Percentiles rank a stretch among this genome's conserved stretches.
These are phyloP conservation scores for Bubo bubo DNA, from an alignment of 2,113 vertebrate species.

Conservation along the genomic window DNA sequence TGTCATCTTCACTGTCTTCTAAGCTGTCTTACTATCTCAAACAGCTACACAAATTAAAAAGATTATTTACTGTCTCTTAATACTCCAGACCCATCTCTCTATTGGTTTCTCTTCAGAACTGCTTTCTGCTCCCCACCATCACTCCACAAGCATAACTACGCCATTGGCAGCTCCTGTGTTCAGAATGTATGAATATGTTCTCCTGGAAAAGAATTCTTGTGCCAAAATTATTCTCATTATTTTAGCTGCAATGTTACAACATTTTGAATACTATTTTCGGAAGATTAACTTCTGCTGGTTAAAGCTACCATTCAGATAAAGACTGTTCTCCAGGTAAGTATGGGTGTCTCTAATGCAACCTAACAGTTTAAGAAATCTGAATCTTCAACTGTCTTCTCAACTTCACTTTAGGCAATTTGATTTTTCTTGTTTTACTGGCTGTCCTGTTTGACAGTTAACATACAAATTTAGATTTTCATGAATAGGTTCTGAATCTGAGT, in stretches of 20 bases:
- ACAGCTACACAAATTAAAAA: not conserved
- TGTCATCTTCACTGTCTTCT: not conserved
- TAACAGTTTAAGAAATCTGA: not conserved
- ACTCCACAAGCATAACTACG: not conserved
- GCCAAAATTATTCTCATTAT: not conserved
- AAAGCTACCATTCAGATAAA: not conserved
- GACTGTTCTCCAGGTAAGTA: not conserved
- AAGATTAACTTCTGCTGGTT: not conserved
- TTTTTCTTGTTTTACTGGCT: not conserved
- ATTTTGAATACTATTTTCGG: not conserved
- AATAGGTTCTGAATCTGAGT: not conserved
- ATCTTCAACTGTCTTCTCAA: not conserved
- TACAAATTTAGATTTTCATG: not conserved
- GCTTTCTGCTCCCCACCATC: not conserved
- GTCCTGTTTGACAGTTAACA: not conserved
- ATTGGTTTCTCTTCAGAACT: not conserved
- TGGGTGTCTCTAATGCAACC: not conserved
- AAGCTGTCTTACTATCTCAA: not conserved
- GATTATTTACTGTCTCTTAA: not conserved
- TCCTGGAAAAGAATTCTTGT: not conserved
- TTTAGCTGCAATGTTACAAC: not conserved
- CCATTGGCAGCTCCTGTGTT: not conserved
- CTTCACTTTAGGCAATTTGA: not conserved
- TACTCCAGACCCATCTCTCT: not conserved
- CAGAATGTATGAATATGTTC: not conserved